Evolutionary conservation across 2,797 vertebrate genomes (phyloP), one percentile per base, ranked within the genome.

Genomic region (Amazonetta brasiliensis): DNA sequence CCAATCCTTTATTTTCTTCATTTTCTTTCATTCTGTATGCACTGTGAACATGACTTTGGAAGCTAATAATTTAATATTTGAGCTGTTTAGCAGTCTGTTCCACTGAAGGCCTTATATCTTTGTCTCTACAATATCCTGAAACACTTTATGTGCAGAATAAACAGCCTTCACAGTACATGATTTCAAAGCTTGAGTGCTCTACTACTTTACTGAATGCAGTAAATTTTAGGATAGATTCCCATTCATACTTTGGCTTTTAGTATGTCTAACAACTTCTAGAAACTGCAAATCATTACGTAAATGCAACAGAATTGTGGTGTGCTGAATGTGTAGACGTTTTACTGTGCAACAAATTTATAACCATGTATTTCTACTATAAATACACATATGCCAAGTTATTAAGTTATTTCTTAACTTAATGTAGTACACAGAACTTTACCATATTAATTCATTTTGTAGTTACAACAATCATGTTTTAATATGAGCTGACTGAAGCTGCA

Each of bases 231-330:
- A 81, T 94, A 94, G 94, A 98, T 97, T 97, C 95, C 87, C 56
- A 72, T 97, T 97, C 95, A 97, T 95, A 92, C 60, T 95, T 96
- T 87, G 92, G 90, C 93, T 97, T 97, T 98, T 96, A 96, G 95
- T 96, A 97, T 95, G 86, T 81, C 92, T 97, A 97, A 97, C 94
- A 98, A 97, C 91, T 97, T 97, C 78, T 90, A 95, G 68, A 87
- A 97, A 94, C 95, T 94, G 97, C 95, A 98, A 98, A 98, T 98
- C 96, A 98, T 97, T 93, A 84, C 43, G 25, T 72, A 97, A 98
- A 97, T 97, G 82, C 63, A 97, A 94, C 56, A 88, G 90, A 97
- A 97, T 95, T 86, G 93, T 93, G 84, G 69, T 91, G 93, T 91
- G 58, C 71, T 81, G 90, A 97, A 94, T 87, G 88, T 63, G 92